Base-by-base conservation (phyloP, 2,888 invertebrate genomes). In the Conchocele bisecta region DNA sequence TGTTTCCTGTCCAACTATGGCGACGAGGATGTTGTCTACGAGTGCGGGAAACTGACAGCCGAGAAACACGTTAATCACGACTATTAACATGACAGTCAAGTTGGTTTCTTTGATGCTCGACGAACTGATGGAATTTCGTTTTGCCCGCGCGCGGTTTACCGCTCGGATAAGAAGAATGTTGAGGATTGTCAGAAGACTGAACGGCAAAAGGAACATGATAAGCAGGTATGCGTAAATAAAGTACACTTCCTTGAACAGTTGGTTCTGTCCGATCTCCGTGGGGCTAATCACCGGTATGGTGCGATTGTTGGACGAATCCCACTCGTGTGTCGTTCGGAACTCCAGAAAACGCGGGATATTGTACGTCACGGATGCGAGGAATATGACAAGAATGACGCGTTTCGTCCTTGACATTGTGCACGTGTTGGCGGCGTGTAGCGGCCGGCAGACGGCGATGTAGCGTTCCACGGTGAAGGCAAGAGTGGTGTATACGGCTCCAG, bases 31-130 rank as follows among this genome's bases (percentile, higher is more conserved):
- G 68, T 89, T 89, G 83, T 90, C 89, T 11, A 88, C 81, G 24
- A 90, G 86, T 13, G 89, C 85, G 13, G 89, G 89, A 44, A 89
- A 75, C 93, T 98, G 98, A 92, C 98, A 97, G 59, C 97, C 93
- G 89, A 98, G 95, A 92, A 98, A 98, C 1, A 98, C 97, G 44
- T 96, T 94, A 56, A 98, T 98, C n/a, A 98, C 97, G 84, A 96
- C 96, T 54, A 98, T 94, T 72, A 98, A 93, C 98, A 98, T 98
- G 59, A 97, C 96, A 20, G 98, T 98, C 72, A 98, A 92, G n/a
- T 97, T 96, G 77, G 98, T 96, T 92, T 98, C 98, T 42, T 97
- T 95, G 26, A 81, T 76, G 22, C 73, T 78, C 6, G 81, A 78
- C 0, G 83, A 74, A 56, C 81, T 82, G 75, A 88, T 85, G 39